Evolutionary conservation across 2,797 vertebrate species (phyloP).

Genomic region (Crypturellus tataupa): DNA sequence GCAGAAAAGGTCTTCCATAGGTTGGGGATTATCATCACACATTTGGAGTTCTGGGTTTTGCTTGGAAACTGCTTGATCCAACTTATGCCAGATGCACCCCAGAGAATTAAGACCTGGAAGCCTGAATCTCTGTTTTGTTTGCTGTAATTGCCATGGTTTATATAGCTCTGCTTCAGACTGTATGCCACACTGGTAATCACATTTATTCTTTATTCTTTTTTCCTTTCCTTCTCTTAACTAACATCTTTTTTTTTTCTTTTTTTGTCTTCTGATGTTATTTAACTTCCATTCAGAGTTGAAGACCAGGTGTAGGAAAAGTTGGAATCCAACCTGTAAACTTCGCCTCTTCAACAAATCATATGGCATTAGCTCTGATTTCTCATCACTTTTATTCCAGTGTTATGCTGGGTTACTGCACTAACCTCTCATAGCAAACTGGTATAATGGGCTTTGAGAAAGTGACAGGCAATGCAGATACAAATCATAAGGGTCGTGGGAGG

Average conservation of each 20-base stretch:
- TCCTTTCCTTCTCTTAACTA: background rate
- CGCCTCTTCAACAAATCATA: background rate
- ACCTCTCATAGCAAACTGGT: background rate
- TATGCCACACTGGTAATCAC: too few relatives aligned
- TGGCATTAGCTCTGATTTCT: background rate
- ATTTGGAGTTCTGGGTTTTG: too few relatives aligned
- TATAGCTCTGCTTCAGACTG: too few relatives aligned
- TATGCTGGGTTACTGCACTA: background rate
- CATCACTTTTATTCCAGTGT: background rate
- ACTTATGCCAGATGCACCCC: too few relatives aligned
- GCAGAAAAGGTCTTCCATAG: too few relatives aligned
- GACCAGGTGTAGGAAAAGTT: background rate
- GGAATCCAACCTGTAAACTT: background rate
- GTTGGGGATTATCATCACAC: too few relatives aligned
- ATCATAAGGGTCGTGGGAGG: background rate
- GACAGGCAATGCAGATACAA: background rate
- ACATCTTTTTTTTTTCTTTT: background rate
- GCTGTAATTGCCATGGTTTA: too few relatives aligned
- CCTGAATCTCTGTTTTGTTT: too few relatives aligned
- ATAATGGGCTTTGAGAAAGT: background rate
- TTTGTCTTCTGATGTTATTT: background rate
- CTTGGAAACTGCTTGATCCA: too few relatives aligned
- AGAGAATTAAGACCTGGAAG: too few relatives aligned
- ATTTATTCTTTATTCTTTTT: too few relatives aligned
- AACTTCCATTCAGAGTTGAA: background rate